Conservation (phyloP, 2,113 vertebrate species). For the Hippoglossus stenolepis region DNA sequence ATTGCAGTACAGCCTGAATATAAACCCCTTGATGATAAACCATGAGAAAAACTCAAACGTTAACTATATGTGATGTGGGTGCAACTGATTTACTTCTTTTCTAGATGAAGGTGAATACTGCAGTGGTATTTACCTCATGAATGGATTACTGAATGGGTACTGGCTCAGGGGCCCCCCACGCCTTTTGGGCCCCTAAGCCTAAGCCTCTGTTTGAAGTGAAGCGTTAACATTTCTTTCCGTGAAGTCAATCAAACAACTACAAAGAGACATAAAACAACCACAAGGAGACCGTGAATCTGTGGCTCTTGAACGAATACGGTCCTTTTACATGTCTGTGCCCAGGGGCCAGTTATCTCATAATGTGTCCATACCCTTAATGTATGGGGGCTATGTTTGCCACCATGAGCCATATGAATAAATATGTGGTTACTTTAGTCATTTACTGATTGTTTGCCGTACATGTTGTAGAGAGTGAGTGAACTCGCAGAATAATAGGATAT, state of each 20-base stretch:
- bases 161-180: not conserved
- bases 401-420: not conserved
- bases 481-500: constrained; percentile 60
- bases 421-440: not conserved
- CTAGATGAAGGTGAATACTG: not conserved
- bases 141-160: not conserved
- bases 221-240: not conserved
- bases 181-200: not conserved
- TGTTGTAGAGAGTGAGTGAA: constrained; percentile 30
- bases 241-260: not conserved
- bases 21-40: not conserved
- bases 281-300: not conserved
- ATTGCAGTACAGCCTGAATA: not conserved
- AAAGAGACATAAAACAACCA: not conserved
- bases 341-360: not conserved
- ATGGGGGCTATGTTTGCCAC: not conserved
- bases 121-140: not conserved
- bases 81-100: not conserved
- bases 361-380: not conserved
- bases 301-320: not conserved
- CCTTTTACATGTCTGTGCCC: not conserved
- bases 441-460: not conserved
- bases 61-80: not conserved
- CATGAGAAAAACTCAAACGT: not conserved
- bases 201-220: not conserved